phyloP scores from a whole-genome alignment of 2,888 invertebrate genomes.

The Stramonita haemastoma region DNA sequence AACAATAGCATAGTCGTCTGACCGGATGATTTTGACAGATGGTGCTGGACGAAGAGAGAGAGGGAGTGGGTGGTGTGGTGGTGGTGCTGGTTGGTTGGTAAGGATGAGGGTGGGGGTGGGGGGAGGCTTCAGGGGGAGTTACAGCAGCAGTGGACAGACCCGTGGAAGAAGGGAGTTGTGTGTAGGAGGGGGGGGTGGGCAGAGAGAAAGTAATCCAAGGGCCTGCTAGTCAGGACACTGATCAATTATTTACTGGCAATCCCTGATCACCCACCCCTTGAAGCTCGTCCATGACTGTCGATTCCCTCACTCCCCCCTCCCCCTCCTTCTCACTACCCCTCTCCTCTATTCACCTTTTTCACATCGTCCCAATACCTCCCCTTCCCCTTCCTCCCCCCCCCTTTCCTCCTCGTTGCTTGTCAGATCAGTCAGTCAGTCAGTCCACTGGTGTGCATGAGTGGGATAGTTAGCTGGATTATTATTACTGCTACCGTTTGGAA shows the following conservation, averaged over 20 bases:
- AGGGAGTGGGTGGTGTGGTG: too few species aligned
- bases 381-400: too few species aligned
- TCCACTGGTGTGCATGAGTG: not conserved
- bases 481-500: too few species aligned
- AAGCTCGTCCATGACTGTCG: slow-evolving; percentile 5
- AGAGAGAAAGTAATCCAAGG: slow-evolving; percentile 2
- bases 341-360: too few species aligned
- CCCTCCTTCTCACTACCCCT: too few species aligned
- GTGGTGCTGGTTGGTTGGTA: too few species aligned
- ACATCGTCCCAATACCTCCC: too few species aligned
- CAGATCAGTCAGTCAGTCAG: not conserved
- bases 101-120: too few species aligned
- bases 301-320: not conserved
- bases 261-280: slow-evolving; percentile 4
- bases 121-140: not conserved
- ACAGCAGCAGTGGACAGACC: not conserved
- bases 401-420: too few species aligned
- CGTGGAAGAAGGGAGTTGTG: too few species aligned
- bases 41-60: not conserved
- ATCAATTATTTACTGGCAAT: slow-evolving; percentile 16
- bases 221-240: not conserved
- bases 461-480: not conserved
- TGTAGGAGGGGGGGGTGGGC: too few species aligned
- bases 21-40: slow-evolving; percentile 24
- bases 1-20: not conserved